Percentiles rank a stretch among this genome's conserved stretches.
phyloP scores from a whole-genome alignment of 1,140 invertebrate species.

The Scaptomyza graminum region DNA sequence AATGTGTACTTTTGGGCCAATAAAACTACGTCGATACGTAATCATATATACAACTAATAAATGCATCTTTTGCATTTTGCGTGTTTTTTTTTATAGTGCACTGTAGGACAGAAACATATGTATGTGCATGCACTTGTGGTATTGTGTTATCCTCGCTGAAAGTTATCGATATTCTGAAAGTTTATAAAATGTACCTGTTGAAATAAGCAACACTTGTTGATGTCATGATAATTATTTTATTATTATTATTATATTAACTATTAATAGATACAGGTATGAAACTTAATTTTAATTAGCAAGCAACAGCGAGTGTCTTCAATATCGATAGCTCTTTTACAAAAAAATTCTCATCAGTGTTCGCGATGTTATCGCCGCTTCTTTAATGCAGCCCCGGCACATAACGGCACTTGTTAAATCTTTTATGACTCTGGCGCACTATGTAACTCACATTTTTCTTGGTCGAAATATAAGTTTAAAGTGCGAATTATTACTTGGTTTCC shows the following conservation, averaged over 20 bases:
- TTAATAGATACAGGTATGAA: background rate
- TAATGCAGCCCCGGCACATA: constrained; percentile 17
- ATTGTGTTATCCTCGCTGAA: background rate
- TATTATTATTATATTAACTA: background rate
- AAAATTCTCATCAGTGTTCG: background rate
- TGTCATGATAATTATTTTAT: too few species aligned
- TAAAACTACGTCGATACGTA: constrained; percentile 41
- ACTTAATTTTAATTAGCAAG: background rate
- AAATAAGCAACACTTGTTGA: too few species aligned
- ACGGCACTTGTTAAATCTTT: constrained; percentile 24
- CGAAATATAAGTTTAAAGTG: background rate
- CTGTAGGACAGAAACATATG: too few species aligned
- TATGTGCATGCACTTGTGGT: background rate
- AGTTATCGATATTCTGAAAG: background rate
- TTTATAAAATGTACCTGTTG: too few species aligned
- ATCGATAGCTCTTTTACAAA: background rate
- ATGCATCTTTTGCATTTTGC: background rate
- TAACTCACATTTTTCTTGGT: background rate
- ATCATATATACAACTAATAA: constrained; percentile 10
- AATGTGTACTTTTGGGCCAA: constrained; percentile 64
- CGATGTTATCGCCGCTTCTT: background rate
- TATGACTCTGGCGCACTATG: background rate
- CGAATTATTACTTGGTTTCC: background rate
- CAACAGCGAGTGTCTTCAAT: too few species aligned
- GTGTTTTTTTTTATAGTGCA: too few species aligned